These are phyloP conservation scores for Phalera bucephala DNA, from an alignment of 2,888 invertebrate genomes.

Conservation along the genomic window DNA sequence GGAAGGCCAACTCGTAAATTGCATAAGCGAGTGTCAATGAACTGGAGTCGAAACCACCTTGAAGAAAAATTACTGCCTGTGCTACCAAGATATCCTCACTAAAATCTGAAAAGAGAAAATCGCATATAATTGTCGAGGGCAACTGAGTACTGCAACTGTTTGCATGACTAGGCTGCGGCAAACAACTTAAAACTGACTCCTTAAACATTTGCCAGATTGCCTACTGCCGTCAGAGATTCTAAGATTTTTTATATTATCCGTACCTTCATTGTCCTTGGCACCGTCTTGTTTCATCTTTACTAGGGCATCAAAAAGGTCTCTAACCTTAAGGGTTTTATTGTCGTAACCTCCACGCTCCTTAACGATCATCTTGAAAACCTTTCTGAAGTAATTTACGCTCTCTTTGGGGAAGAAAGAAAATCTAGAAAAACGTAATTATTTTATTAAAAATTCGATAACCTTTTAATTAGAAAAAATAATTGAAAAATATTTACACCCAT, in stretches of 20 bases:
- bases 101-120: constrained; percentile 35
- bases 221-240: too few relatives aligned
- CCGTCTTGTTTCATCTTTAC: constrained; percentile 51
- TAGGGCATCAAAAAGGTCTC: constrained; percentile 54
- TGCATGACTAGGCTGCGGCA: too few relatives aligned
- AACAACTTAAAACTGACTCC: too few relatives aligned
- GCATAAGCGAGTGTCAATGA: constrained; percentile 32
- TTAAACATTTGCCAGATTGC: too few relatives aligned
- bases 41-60: constrained; percentile 59
- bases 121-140: too few relatives aligned
- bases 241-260: too few relatives aligned
- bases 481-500: too few relatives aligned
- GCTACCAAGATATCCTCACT: constrained; percentile 49
- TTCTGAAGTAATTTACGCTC: constrained; percentile 38
- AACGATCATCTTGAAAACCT: constrained; percentile 38
- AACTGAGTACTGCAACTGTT: too few relatives aligned
- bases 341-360: constrained; percentile 40
- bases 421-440: constrained; percentile 38
- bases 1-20: constrained; percentile 48
- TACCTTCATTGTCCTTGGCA: constrained; percentile 32
- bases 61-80: constrained; percentile 55
- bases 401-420: constrained; percentile 53
- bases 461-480: too few relatives aligned
- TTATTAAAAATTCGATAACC: too few relatives aligned
- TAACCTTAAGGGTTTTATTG: constrained; percentile 20